phyloP scores from a whole-genome alignment of 2,797 vertebrate species.

The Sebastes glaucus region DNA sequence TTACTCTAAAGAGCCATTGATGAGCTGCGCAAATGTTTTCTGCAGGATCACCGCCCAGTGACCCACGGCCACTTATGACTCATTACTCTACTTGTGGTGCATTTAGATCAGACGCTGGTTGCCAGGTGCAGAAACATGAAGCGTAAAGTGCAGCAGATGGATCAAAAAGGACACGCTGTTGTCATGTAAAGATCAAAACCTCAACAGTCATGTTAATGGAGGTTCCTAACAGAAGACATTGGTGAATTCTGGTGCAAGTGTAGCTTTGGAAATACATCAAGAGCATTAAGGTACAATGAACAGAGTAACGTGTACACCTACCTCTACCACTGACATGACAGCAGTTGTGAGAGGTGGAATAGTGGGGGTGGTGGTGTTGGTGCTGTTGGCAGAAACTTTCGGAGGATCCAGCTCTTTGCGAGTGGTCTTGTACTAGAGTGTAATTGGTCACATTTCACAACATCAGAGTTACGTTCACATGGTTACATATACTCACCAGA shows the following conservation, averaged over 20 bases:
- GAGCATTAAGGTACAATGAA: not conserved
- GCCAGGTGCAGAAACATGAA: conserved; percentile 49
- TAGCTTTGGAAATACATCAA: not conserved
- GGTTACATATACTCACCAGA: not conserved
- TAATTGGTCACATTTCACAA: conserved; percentile 3
- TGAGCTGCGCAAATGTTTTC: conserved; percentile 24
- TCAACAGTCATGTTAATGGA: not conserved
- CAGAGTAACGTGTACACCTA: conserved; percentile 42
- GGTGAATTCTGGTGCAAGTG: not conserved
- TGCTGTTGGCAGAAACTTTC: conserved; percentile 54
- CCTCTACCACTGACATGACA: conserved; percentile 78
- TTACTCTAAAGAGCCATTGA: conserved; percentile 48
- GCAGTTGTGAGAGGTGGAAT: conserved; percentile 71
- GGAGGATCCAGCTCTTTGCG: conserved; percentile 85
- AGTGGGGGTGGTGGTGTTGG: conserved; percentile 68
- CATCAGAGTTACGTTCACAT: not conserved
- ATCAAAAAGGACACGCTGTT: conserved; percentile 19
- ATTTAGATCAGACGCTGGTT: not conserved
- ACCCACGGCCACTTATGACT: conserved; percentile 4
- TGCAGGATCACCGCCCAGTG: conserved; percentile 11
- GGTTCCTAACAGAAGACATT: not conserved
- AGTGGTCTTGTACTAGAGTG: conserved; percentile 92
- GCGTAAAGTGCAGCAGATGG: conserved; percentile 4
- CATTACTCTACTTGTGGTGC: conserved; percentile 20
- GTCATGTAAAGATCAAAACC: not conserved